Conservation (phyloP, 2,113 vertebrate genomes). For the Catharus fuscescens region DNA sequence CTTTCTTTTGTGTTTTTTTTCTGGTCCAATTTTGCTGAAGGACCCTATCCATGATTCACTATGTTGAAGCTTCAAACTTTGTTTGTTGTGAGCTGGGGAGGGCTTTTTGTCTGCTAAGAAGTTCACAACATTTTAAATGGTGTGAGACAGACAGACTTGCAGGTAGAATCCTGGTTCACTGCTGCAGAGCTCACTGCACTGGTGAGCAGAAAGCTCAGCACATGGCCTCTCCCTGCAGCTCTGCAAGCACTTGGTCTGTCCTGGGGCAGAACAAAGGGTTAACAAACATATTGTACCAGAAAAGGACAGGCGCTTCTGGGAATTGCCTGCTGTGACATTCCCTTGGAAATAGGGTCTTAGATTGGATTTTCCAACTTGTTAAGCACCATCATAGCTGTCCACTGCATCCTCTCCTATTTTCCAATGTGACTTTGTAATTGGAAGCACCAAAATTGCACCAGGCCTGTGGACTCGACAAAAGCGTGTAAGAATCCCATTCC, state of each 20-base stretch:
- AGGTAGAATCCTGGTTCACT: background rate
- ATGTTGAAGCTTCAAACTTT: fast-evolving
- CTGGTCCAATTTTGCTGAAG: background rate
- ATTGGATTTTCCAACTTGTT: background rate
- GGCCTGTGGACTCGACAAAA: background rate
- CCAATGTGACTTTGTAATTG: background rate
- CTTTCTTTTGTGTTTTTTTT: background rate
- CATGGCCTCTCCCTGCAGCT: background rate
- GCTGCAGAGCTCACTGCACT: background rate
- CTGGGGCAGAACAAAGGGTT: background rate
- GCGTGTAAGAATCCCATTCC: background rate
- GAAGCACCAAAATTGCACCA: background rate
- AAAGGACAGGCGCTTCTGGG: background rate
- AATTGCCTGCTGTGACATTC: background rate
- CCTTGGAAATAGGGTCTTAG: background rate
- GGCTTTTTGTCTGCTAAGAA: background rate
- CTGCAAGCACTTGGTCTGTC: background rate
- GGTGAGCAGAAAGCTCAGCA: background rate
- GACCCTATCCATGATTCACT: background rate
- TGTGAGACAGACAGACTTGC: background rate
- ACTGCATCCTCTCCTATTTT: background rate
- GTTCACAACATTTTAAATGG: background rate
- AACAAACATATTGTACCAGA: background rate
- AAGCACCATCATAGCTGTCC: background rate
- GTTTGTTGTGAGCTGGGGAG: background rate